Evolutionary conservation across 2,113 vertebrate species (phyloP).

Genomic region (Leptosomus discolor): DNA sequence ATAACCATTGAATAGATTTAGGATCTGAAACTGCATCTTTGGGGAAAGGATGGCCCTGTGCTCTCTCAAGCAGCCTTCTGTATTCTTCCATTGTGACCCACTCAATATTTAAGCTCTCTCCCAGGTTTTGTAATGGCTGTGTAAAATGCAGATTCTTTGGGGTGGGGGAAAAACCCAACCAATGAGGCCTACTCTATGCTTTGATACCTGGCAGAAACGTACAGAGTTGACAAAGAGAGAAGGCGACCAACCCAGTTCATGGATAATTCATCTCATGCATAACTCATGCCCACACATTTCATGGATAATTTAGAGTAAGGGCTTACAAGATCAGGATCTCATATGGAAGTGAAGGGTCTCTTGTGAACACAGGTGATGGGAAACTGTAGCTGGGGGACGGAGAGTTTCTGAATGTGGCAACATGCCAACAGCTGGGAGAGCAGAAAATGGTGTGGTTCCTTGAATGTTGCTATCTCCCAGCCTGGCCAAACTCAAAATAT

Average conservation of each 20-base stretch:
- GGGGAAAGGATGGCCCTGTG: background rate
- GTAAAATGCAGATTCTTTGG: background rate
- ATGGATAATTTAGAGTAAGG: conserved; percentile 63
- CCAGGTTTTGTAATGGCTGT: background rate
- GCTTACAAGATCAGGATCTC: conserved; percentile 42
- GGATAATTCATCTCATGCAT: conserved; percentile 68
- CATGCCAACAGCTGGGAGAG: background rate
- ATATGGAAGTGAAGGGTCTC: conserved; percentile 27
- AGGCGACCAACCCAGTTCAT: conserved; percentile 6
- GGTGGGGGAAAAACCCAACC: background rate
- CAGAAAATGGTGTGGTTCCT: background rate
- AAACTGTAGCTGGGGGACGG: background rate
- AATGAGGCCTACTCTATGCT: background rate
- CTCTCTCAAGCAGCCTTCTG: background rate
- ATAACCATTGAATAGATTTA: background rate
- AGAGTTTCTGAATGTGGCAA: background rate
- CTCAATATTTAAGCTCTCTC: background rate
- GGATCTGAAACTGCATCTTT: background rate
- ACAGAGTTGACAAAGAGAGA: conserved; percentile 13
- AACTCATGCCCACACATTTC: conserved; percentile 47
- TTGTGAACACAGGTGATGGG: background rate
- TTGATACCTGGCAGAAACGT: conserved; percentile 42
- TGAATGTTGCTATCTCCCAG: background rate
- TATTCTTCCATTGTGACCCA: background rate
- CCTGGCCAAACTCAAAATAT: background rate